Conservation (phyloP, 2,888 invertebrate species). For the Clunio marinus region DNA sequence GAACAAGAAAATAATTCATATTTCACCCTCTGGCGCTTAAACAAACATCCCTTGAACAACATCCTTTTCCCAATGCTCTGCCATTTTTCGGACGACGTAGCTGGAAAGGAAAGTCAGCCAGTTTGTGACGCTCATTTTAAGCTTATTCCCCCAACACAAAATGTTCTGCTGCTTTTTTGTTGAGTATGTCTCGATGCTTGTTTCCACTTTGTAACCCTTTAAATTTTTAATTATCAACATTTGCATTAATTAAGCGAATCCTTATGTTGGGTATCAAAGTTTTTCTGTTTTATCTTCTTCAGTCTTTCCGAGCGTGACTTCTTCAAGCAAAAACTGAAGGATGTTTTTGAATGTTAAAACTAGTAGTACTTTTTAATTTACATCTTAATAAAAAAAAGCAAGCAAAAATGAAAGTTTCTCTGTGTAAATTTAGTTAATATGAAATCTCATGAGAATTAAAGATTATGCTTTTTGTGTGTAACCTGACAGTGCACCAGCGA, state of each 20-base stretch:
- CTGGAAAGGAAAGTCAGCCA: not conserved
- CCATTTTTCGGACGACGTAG: not conserved
- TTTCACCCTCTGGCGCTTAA: slow-evolving; percentile 24
- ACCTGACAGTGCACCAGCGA: slow-evolving; percentile 2
- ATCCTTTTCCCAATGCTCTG: not conserved
- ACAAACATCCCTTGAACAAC: slow-evolving; percentile 20
- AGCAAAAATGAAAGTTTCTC: not conserved
- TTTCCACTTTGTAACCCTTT: slow-evolving; percentile 29
- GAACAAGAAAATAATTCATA: slow-evolving; percentile 13
- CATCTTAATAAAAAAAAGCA: slow-evolving; percentile 17
- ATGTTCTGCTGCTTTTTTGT: not conserved
- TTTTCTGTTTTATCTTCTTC: not conserved
- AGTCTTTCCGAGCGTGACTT: not conserved
- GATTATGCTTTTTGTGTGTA: slow-evolving; percentile 9
- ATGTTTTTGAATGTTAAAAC: not conserved
- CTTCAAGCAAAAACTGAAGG: not conserved
- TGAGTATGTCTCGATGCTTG: slow-evolving; percentile 7
- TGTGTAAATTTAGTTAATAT: not conserved
- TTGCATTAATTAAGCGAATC: slow-evolving; percentile 37
- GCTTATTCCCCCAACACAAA: not conserved
- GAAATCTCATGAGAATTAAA: not conserved
- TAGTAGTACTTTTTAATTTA: slow-evolving; percentile 18
- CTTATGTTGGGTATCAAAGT: slow-evolving; percentile 25
- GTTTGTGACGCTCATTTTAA: not conserved
- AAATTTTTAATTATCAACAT: slow-evolving; percentile 38